Conservation (phyloP, 2,113 vertebrate species). For the Scalopus aquaticus region DNA sequence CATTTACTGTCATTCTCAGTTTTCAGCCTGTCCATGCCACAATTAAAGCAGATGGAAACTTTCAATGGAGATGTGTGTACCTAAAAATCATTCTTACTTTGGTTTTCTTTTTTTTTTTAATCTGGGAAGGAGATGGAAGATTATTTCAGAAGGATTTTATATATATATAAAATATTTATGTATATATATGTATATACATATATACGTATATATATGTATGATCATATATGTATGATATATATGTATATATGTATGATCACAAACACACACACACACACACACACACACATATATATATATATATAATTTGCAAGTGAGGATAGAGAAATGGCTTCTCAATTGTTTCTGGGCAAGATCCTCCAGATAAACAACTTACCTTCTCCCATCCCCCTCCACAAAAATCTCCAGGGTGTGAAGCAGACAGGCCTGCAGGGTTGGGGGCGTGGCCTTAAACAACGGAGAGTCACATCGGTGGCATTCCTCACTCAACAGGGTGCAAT, state of each 20-base stretch:
- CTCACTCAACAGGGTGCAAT: background rate
- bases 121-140: background rate
- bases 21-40: background rate
- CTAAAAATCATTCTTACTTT: background rate
- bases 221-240: too few species aligned
- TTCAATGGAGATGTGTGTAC: background rate
- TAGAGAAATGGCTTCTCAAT: background rate
- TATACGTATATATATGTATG: too few species aligned
- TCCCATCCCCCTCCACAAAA: too few species aligned
- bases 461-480: background rate
- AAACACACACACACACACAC: too few species aligned
- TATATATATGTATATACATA: too few species aligned
- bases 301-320: background rate
- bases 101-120: background rate
- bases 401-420: background rate
- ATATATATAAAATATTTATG: too few species aligned
- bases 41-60: background rate
- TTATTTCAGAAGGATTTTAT: background rate
- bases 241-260: too few species aligned
- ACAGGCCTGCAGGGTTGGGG: background rate
- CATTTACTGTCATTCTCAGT: background rate
- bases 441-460: background rate
- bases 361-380: background rate
- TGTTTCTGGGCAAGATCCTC: background rate
- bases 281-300: too few species aligned